Evolutionary conservation across 1,140 invertebrate species (phyloP).

Genomic region (Gryllus bimaculatus): DNA sequence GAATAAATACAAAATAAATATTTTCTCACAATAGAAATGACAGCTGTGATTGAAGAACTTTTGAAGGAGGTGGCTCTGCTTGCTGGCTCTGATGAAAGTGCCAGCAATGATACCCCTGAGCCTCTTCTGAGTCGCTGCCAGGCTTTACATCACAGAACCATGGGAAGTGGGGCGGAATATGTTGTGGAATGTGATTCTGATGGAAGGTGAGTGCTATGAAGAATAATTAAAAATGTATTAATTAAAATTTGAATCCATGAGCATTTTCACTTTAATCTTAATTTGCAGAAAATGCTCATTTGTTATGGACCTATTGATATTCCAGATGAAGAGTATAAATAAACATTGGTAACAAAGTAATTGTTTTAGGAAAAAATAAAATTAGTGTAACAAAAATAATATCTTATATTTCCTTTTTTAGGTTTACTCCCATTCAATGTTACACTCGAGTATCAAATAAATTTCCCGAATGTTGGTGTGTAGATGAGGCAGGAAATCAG

Average conservation of each 20-base stretch:
- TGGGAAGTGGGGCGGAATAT: conserved; percentile 40
- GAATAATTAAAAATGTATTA: conserved; percentile 1
- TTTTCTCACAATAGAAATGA: neutral
- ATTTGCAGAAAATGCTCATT: too few species aligned
- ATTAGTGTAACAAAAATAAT: too few species aligned
- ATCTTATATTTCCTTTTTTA: too few species aligned
- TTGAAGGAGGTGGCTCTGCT: conserved; percentile 30
- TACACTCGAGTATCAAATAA: conserved; percentile 42
- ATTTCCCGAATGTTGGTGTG: conserved; percentile 60
- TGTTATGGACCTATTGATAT: too few species aligned
- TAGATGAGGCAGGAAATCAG: conserved; percentile 74
- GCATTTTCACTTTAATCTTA: neutral
- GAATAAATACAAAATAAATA: neutral
- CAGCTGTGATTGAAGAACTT: conserved; percentile 26
- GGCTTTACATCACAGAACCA: conserved; percentile 34
- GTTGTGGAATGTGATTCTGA: conserved; percentile 50
- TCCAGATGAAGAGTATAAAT: too few species aligned
- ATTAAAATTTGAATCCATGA: neutral
- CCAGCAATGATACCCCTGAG: conserved; percentile 26
- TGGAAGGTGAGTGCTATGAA: conserved; percentile 37
- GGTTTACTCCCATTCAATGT: conserved; percentile 64
- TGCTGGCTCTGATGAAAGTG: conserved; percentile 18
- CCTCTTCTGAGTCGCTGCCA: conserved; percentile 47
- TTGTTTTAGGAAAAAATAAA: too few species aligned
- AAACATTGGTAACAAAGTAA: too few species aligned